Conservation (phyloP, 2,113 vertebrate species). For the Pholis gunnellus region DNA sequence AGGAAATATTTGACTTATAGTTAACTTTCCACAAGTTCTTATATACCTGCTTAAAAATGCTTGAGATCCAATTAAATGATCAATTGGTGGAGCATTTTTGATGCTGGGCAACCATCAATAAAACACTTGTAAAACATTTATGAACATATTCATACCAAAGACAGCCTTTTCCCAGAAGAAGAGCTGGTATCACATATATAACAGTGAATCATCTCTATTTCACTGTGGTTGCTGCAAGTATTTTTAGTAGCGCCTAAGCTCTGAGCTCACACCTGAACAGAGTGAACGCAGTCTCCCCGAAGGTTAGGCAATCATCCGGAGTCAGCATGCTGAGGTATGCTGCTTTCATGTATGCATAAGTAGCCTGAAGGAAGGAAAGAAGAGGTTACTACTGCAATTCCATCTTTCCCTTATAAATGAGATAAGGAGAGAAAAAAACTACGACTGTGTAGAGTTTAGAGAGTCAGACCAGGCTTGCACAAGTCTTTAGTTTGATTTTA, state of each 20-base stretch:
- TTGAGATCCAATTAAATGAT: background rate
- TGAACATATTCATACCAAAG: background rate
- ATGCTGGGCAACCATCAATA: background rate
- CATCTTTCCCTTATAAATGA: constrained; percentile 21
- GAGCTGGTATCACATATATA: background rate
- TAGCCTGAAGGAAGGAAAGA: constrained; percentile 85
- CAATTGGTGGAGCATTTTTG: background rate
- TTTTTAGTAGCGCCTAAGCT: background rate
- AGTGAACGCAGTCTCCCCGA: constrained; percentile 89
- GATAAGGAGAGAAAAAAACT: background rate
- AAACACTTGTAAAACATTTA: background rate
- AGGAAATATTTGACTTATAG: background rate
- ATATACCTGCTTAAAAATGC: background rate
- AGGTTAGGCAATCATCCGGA: constrained; percentile 91
- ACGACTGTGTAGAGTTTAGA: background rate
- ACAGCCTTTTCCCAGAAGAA: background rate
- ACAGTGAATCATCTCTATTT: constrained; percentile 39
- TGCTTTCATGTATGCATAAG: constrained; percentile 98
- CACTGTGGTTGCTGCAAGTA: constrained; percentile 2
- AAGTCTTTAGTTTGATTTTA: background rate
- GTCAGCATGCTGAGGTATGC: constrained; percentile 98
- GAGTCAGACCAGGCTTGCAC: background rate
- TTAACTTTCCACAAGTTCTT: too few relatives aligned
- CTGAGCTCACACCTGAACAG: constrained; percentile 89
- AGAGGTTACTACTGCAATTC: constrained; percentile 34